Evolutionary conservation across 2,113 vertebrate genomes (phyloP).

Genomic region (Galbula dea): DNA sequence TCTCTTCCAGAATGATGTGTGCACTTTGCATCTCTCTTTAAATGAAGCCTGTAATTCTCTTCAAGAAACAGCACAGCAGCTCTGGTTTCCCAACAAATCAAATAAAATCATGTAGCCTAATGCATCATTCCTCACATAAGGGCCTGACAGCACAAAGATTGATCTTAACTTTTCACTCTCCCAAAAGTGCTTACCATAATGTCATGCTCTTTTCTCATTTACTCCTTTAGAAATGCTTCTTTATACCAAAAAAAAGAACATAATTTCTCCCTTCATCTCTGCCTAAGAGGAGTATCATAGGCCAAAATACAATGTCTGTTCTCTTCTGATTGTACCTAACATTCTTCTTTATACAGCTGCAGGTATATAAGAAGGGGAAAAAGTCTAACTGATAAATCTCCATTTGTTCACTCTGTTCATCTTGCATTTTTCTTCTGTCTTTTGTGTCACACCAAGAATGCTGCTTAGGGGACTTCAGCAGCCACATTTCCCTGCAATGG

Average conservation of each 20-base stretch:
- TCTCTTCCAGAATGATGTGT: slow-evolving; percentile 52
- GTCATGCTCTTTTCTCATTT: background rate
- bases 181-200: background rate
- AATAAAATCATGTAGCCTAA: slow-evolving; percentile 47
- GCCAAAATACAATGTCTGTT: background rate
- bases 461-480: background rate
- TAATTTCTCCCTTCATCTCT: background rate
- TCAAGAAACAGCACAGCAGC: slow-evolving; percentile 22
- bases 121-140: slow-evolving; percentile 49
- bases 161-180: slow-evolving; percentile 28
- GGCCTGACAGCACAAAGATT: slow-evolving; percentile 10
- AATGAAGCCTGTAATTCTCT: slow-evolving; percentile 49
- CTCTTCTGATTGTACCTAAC: background rate
- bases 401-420: background rate
- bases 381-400: background rate
- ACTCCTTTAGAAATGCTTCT: background rate
- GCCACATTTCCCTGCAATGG: background rate
- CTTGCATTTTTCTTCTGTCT: background rate
- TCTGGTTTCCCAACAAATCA: slow-evolving; percentile 55
- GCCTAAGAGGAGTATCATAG: background rate
- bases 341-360: background rate
- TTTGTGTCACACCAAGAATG: background rate
- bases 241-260: background rate
- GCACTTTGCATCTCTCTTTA: slow-evolving; percentile 19
- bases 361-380: background rate